Evolutionary conservation across 1,140 invertebrate genomes (phyloP), one percentile per base, ranked within the genome.

Genomic region (Ctenoplectra terminalis): DNA sequence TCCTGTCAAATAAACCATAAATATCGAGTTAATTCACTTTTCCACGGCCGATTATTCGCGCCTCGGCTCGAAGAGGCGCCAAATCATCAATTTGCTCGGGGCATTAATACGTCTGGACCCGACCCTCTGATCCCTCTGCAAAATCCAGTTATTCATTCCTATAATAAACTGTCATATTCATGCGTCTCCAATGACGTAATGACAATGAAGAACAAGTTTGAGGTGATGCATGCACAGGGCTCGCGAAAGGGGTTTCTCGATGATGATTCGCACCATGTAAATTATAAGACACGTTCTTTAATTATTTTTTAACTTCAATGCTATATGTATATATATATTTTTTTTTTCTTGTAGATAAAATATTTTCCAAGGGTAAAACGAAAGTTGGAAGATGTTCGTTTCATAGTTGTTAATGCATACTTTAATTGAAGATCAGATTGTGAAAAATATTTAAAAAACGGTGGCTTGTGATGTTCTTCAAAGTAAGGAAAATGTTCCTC

Each of bases 91-190:
- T 73, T 71, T 26, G 29, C 67, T 23, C 23, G 31, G 2, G 31
- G 48, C 66, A 11, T 9, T 17, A 20, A 11, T 34, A 29, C 26
- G 26, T 20, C n/a, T 29, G 9, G n/a, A 8, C 26, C 26, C 17
- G 20, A 17, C 37, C 52, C n/a, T n/a, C n/a, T 58, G 26, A 43
- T 29, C 20, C 17, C 20, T 40, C 4, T 9, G 52, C 31, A 20
- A 72, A 72, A 72, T 26, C 37, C 26, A 58, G 37, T 72, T 72
- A 72, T 72, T 72, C 70, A 29, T 72, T 72, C 37, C 52, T 31
- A 56, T 72, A 43, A 72, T 58, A 43, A 58, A 72, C 37, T 58
- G 37, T 72, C 52, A 43, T 72, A 58, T 58, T 43, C 70, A 72
- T 52, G 52, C 52, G 20, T 40, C 52, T 31, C 40, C 54, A 31